A percentile compares a stretch with the other conserved stretches of the same genome.
Evolutionary conservation across 2,888 invertebrate species (phyloP).

Genomic region (Oscheius onirici): DNA sequence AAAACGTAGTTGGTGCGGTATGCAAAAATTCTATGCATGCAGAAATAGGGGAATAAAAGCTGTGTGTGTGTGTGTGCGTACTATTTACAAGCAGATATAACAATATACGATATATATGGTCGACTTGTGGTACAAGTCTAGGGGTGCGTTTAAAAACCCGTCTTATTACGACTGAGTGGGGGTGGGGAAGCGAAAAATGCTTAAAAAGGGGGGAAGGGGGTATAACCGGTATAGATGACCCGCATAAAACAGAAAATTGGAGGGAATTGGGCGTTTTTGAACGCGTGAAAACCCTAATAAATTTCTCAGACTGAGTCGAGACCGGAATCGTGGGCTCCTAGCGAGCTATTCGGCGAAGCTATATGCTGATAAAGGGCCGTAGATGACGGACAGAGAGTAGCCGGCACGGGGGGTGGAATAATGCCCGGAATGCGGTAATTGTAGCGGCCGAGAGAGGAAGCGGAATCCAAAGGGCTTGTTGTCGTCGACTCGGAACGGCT

Average conservation of each 20-base stretch:
- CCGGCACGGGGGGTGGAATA: constrained; percentile 33
- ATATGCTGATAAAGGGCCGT: constrained; percentile 43
- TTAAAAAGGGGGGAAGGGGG: not conserved
- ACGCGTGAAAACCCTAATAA: too few species aligned
- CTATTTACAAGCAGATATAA: too few species aligned
- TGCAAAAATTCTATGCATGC: not conserved
- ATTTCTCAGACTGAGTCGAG: constrained; percentile 48
- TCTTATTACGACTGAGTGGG: not conserved
- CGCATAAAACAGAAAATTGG: not conserved
- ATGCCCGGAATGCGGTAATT: constrained; percentile 17
- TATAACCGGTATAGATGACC: not conserved
- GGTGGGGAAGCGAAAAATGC: not conserved
- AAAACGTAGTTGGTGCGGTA: not conserved
- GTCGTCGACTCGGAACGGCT: constrained; percentile 48
- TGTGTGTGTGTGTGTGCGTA: not conserved
- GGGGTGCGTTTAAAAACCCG: not conserved
- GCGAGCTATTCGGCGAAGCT: constrained; percentile 37
- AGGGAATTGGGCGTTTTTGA: not conserved
- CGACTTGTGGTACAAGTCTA: constrained; percentile 7
- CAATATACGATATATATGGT: too few species aligned
- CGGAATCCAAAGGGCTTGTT: constrained; percentile 52
- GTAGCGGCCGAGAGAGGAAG: constrained; percentile 42
- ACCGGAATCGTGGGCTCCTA: constrained; percentile 52
- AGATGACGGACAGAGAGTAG: constrained; percentile 41
- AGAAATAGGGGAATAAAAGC: not conserved